phyloP scores from a whole-genome alignment of 2,113 vertebrate species.

The Gallinago media region DNA sequence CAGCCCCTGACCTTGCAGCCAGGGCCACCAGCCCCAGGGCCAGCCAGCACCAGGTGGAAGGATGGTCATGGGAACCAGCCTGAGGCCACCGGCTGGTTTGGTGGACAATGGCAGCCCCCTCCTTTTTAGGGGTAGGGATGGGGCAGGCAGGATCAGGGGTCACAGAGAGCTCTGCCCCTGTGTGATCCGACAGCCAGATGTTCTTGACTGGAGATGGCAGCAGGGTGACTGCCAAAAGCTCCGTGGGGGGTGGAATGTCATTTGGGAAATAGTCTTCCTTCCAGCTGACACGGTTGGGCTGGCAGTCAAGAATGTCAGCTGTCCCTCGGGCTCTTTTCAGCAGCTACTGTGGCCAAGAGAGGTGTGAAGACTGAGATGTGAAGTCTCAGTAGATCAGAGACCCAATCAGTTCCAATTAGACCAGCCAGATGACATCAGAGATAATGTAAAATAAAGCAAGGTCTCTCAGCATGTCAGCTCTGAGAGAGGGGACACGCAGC shows the following conservation, averaged over 20 bases:
- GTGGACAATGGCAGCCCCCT: background rate
- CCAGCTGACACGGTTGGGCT: constrained; percentile 41
- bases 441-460: background rate
- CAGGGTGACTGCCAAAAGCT: background rate
- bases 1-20: background rate
- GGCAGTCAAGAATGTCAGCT: constrained; percentile 22
- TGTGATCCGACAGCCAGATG: background rate
- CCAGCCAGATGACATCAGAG: constrained; percentile 21
- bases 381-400: constrained; percentile 24
- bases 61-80: background rate
- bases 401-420: constrained; percentile 24
- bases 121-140: background rate
- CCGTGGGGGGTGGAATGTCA: background rate
- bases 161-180: background rate
- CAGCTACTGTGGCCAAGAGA: constrained; percentile 30
- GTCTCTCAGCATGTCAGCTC: background rate
- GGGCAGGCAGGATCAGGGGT: background rate
- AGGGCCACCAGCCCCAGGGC: background rate
- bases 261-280: constrained; percentile 46
- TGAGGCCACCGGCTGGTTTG: background rate
- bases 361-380: constrained; percentile 36
- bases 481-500: background rate
- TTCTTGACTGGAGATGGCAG: constrained; percentile 12
- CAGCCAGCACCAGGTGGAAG: background rate
- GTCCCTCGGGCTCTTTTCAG: constrained; percentile 16